Evolutionary conservation across 1,140 invertebrate genomes (phyloP).

Genomic region (Dendrolimus kikuchii): DNA sequence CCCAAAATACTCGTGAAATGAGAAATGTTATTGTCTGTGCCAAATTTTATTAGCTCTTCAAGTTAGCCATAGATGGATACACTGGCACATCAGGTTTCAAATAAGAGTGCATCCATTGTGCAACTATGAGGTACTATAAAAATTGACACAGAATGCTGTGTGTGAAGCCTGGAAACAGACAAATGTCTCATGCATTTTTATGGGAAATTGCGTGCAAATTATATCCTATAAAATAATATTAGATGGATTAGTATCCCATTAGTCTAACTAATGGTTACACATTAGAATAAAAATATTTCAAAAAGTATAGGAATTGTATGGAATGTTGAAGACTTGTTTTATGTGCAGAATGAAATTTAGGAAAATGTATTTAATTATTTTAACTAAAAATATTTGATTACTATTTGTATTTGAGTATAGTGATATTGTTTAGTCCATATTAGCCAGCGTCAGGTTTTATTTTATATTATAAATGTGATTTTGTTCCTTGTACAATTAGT

Average conservation of each 20-base stretch:
- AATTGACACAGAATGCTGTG: conserved; percentile 3
- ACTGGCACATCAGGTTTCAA: no score
- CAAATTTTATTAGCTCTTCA: no score
- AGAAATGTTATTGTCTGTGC: neutral
- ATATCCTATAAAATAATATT: conserved; percentile 14
- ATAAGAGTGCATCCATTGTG: no score
- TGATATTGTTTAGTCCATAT: conserved; percentile 44
- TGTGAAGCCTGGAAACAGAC: conserved; percentile 13
- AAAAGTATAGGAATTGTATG: conserved; percentile 33
- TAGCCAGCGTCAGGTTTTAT: conserved; percentile 31
- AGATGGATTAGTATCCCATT: conserved; percentile 29
- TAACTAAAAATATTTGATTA: conserved; percentile 31
- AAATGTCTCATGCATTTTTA: conserved; percentile 20
- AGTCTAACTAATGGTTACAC: conserved; percentile 37
- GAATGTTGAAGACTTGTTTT: conserved; percentile 44
- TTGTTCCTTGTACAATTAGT: conserved; percentile 47
- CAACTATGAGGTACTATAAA: no score
- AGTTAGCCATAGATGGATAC: no score
- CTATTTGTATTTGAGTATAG: conserved; percentile 35
- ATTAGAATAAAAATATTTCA: conserved; percentile 25
- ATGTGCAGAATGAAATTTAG: conserved; percentile 32
- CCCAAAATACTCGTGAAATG: conserved; percentile 5
- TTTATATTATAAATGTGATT: conserved; percentile 41
- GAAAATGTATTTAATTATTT: conserved; percentile 34
- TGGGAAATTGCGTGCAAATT: conserved; percentile 15